phyloP scores from a whole-genome alignment of 2,888 invertebrate genomes.

The Patella depressa region DNA sequence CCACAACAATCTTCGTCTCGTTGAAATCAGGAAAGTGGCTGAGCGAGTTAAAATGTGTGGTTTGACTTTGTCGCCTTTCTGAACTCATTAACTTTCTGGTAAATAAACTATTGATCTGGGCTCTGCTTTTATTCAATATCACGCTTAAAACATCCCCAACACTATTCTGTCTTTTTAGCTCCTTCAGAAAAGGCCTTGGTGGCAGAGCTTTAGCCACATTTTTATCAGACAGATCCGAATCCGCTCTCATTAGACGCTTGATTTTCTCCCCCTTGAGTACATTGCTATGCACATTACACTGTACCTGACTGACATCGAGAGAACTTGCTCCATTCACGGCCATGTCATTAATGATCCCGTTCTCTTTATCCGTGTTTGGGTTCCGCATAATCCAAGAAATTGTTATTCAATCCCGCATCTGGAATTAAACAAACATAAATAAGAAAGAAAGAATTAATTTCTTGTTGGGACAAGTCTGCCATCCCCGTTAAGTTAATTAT shows the following conservation, averaged over 20 bases:
- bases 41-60: not conserved
- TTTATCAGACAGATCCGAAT: not conserved
- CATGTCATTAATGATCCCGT: not conserved
- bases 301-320: not conserved
- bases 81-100: not conserved
- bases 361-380: not conserved
- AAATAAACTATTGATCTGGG: constrained; percentile 5
- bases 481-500: too few species aligned
- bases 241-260: not conserved
- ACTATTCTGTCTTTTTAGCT: not conserved
- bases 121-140: not conserved
- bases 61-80: not conserved
- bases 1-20: not conserved
- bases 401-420: too few species aligned
- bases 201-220: not conserved
- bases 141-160: constrained; percentile 2
- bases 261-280: not conserved
- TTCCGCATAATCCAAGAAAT: not conserved
- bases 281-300: not conserved
- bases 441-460: too few species aligned
- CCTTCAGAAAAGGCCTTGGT: not conserved
- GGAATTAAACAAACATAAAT: too few species aligned
- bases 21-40: not conserved
- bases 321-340: not conserved
- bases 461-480: too few species aligned